Evolutionary conservation across 2,797 vertebrate genomes (phyloP).

Genomic region (Manis javanica): DNA sequence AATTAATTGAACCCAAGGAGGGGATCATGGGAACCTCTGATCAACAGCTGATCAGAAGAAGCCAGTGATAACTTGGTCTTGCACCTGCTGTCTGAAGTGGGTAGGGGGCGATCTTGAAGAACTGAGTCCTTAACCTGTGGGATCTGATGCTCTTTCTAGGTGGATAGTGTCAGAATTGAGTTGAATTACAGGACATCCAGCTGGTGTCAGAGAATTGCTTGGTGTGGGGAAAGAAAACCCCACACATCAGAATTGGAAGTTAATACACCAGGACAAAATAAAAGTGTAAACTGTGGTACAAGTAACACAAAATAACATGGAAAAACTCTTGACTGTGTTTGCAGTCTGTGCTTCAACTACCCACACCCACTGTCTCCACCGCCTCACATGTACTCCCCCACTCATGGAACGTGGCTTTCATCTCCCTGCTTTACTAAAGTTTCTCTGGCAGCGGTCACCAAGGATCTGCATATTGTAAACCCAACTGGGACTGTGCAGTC

Average conservation of each 20-base stretch:
- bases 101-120: neutral
- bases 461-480: neutral
- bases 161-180: neutral
- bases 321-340: neutral
- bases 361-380: neutral
- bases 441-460: neutral
- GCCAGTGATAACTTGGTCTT: no score
- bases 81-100: no score
- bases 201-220: neutral
- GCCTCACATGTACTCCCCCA: neutral
- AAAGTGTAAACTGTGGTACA: neutral
- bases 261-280: neutral
- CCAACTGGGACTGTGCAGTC: neutral
- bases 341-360: neutral
- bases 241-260: neutral
- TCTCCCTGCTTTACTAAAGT: neutral
- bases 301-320: neutral
- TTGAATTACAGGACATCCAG: neutral
- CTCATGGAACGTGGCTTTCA: neutral
- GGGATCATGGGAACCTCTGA: neutral
- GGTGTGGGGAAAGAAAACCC: no score
- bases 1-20: neutral
- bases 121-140: neutral
- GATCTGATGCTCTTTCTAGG: neutral
- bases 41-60: neutral